Base-by-base conservation (phyloP, 64 coral and sea anemone species). In the Stichodactyla mertensii region DNA sequence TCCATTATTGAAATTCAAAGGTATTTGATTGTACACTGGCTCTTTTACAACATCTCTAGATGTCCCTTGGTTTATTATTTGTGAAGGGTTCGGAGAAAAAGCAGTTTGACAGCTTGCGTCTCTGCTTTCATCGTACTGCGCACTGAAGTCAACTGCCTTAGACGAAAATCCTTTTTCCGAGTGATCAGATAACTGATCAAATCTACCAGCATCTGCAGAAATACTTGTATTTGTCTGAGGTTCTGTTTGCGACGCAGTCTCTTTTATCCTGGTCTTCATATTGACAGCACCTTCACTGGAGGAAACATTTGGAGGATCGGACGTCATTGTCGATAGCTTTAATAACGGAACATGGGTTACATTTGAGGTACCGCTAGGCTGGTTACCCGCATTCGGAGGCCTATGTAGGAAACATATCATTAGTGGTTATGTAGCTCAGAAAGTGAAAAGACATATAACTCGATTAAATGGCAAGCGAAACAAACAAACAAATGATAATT, bases 41-140 rank as follows among this genome's bases (percentile, higher is more conserved):
- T 31, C 77, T 0, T 52, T 52, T 74, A 36, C 11, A 8, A 6
- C 69, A 45, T 45, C 36, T 27, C 27, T 23, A 28, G 69, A 10
- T 13, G 10, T 6, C 13, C 26, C 69, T 12, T 74, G 69, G 24
- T 36, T 31, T 74, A 74, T 31, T 31, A 31, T 11, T 4, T 81
- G 78, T 52, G 52, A 55, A 55, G 78, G 51, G 53, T 18, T 3
- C 19, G 78, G 26, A 20, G 78, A 81, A 20, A 55, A 28, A 19
- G 51, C 78, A 81, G 78, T 81, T 19, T 81, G 78, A 5, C 78
- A 81, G 14, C 78, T 81, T 53, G 26, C 78, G 53, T 81, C 78
- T 81, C 78, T 81, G 14, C 78, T 81, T 20, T 81, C 78, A 81
- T 81, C 78, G 53, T 81, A 81, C 51, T 81, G 78, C 45, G 78